Evolutionary conservation across 2,113 vertebrate species (phyloP).

Genomic region (Chrysochloris asiatica): DNA sequence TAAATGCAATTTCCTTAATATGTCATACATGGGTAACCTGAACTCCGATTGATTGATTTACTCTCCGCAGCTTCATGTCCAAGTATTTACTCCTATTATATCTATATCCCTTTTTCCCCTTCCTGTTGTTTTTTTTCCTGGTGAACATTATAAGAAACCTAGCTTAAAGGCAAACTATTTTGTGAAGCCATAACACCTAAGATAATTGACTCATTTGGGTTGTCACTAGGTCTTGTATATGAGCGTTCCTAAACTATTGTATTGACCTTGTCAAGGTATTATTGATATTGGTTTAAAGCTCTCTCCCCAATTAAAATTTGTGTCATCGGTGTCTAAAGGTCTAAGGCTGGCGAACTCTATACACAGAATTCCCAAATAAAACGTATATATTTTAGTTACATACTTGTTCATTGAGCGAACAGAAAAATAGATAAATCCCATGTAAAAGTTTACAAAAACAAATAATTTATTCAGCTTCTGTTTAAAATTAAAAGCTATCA

Average conservation of each 20-base stretch:
- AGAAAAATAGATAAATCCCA: not conserved
- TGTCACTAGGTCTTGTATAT: not conserved
- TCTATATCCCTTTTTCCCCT: not conserved
- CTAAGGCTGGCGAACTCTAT: not conserved
- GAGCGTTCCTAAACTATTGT: not conserved
- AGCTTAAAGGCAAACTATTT: not conserved
- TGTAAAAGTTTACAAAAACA: not conserved
- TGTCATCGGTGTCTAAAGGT: too few species aligned
- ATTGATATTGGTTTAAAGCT: not conserved
- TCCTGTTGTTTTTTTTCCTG: not conserved
- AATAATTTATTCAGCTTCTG: not conserved
- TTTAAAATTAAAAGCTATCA: constrained; percentile 1
- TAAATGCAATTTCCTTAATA: not conserved
- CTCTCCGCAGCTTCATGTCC: not conserved
- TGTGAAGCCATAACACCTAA: not conserved
- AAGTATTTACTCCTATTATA: not conserved
- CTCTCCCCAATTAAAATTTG: not conserved
- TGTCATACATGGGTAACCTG: not conserved
- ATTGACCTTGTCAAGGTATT: not conserved
- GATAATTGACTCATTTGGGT: not conserved
- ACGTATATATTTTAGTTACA: not conserved
- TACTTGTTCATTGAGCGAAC: not conserved
- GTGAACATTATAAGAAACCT: not conserved
- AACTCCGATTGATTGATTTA: not conserved
- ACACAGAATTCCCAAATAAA: not conserved